phyloP scores from a whole-genome alignment of 2,113 vertebrate genomes.

The Anthoscopus minutus region DNA sequence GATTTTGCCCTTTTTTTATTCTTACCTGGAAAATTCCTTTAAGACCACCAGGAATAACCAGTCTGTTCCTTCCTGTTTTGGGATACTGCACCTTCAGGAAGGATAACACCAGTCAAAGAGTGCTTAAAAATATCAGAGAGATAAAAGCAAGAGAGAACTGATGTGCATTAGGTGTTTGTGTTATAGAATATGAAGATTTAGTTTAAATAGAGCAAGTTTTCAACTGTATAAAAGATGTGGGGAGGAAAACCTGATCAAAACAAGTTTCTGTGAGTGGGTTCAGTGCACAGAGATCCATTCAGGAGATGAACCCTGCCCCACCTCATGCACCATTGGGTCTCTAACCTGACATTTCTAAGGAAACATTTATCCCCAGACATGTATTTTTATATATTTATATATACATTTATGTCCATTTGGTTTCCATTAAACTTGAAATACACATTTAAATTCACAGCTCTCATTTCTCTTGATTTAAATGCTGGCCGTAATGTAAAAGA shows the following conservation, averaged over 20 bases:
- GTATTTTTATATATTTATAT: not conserved
- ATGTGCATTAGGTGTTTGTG: not conserved
- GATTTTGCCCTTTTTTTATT: not conserved
- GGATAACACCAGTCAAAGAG: not conserved
- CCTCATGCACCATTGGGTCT: not conserved
- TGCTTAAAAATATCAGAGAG: not conserved
- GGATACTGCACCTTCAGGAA: not conserved
- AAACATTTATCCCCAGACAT: not conserved
- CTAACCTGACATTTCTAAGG: not conserved
- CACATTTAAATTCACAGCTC: not conserved
- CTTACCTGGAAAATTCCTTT: not conserved
- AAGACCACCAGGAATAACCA: not conserved
- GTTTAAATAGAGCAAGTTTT: not conserved
- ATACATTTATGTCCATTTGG: not conserved
- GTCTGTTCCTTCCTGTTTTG: not conserved
- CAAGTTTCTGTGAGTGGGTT: not conserved
- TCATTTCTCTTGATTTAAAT: not conserved
- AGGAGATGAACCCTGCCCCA: not conserved
- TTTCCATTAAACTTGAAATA: not conserved
- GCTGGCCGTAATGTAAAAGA: not conserved
- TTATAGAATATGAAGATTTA: not conserved
- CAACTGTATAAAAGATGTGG: not conserved
- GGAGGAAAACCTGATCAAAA: not conserved
- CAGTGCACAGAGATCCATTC: not conserved
- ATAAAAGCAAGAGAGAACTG: not conserved